Evolutionary conservation across 2,113 vertebrate genomes (phyloP).

Genomic region (Notarius quadriscutis): DNA sequence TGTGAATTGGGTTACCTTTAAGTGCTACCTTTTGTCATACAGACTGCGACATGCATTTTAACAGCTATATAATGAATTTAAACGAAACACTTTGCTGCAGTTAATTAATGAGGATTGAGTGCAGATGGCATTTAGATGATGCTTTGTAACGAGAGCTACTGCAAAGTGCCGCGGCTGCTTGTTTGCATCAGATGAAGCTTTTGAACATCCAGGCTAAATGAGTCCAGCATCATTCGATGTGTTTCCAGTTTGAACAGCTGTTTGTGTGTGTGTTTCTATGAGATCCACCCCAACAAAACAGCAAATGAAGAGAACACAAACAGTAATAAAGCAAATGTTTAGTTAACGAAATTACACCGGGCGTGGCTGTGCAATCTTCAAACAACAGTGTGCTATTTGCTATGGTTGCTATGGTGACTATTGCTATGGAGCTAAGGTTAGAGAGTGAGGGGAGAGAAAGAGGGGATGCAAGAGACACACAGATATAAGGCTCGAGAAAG

Average conservation of each 20-base stretch:
- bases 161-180: slow-evolving; percentile 16
- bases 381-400: slow-evolving; percentile 63
- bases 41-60: neutral
- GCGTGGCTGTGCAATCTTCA: slow-evolving; percentile 34
- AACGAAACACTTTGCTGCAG: slow-evolving; percentile 6
- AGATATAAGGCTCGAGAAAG: slow-evolving; percentile 11
- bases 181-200: slow-evolving; percentile 35
- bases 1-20: neutral
- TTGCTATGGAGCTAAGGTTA: slow-evolving; percentile 66
- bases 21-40: neutral
- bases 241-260: slow-evolving; percentile 6
- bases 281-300: neutral
- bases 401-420: slow-evolving; percentile 77
- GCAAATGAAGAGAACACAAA: neutral
- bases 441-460: slow-evolving; percentile 23
- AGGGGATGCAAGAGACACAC: slow-evolving; percentile 31
- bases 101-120: slow-evolving; percentile 18
- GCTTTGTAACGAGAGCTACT: slow-evolving; percentile 28
- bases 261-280: neutral
- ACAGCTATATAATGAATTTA: slow-evolving; percentile 28
- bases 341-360: neutral
- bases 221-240: neutral
- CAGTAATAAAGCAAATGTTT: neutral
- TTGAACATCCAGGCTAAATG: slow-evolving; percentile 6
- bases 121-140: slow-evolving; percentile 2